These are phyloP conservation scores for Pipa parva DNA, from an alignment of 2,113 vertebrate genomes.

Conservation along the genomic window DNA sequence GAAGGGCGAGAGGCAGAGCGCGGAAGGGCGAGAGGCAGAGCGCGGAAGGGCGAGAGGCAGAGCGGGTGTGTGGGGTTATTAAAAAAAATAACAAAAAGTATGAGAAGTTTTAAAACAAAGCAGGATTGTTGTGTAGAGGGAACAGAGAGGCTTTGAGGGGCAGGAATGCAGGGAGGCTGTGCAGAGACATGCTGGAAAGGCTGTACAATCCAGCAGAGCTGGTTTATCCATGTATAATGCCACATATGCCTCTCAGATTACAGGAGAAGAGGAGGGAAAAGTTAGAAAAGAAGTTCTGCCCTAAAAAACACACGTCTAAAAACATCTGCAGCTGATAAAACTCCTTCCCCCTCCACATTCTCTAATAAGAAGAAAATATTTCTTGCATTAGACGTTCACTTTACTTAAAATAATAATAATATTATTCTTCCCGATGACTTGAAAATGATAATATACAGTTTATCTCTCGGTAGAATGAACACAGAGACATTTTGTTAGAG, in stretches of 20 bases:
- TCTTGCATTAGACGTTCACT: slow-evolving; percentile 8
- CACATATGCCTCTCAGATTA: slow-evolving; percentile 44
- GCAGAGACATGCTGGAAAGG: slow-evolving; percentile 33
- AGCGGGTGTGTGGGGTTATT: slow-evolving; percentile 8
- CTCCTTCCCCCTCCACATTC: neutral
- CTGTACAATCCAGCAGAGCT: slow-evolving; percentile 33
- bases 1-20: too few species aligned
- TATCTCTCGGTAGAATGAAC: too few species aligned
- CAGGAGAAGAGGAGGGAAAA: neutral
- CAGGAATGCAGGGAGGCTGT: slow-evolving; percentile 31
- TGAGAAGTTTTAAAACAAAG: slow-evolving; percentile 25
- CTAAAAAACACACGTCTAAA: neutral
- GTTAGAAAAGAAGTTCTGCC: neutral
- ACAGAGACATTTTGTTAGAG: too few species aligned
- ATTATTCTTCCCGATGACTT: too few species aligned
- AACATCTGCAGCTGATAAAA: neutral
- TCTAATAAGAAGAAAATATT: slow-evolving; percentile 28
- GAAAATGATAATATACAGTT: too few species aligned
- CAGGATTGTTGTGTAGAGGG: slow-evolving; percentile 33
- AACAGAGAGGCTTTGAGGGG: slow-evolving; percentile 38
- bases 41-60: too few species aligned
- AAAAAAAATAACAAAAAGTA: slow-evolving; percentile 10
- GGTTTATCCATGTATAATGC: slow-evolving; percentile 37
- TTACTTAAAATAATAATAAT: too few species aligned
- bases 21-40: too few species aligned